Conservation (phyloP, 30 jellyfish, hydroid and myxozoan genomes). For the Pelagia noctiluca region DNA sequence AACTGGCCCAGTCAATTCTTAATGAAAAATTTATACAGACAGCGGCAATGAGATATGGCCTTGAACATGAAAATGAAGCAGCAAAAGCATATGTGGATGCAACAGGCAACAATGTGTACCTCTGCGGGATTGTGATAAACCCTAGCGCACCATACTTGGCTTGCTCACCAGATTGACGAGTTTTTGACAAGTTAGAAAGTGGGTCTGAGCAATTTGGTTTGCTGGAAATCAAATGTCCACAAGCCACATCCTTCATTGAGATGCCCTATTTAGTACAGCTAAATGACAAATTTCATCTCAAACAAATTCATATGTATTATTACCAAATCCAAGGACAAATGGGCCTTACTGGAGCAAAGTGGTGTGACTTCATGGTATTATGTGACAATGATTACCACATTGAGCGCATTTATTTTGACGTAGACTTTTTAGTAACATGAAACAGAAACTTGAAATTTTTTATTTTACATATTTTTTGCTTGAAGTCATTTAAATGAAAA, state of each 20-base stretch:
- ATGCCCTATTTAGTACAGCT: neutral
- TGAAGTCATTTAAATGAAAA: neutral
- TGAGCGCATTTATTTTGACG: slow-evolving; percentile 26
- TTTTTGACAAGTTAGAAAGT: neutral
- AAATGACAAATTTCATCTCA: slow-evolving; percentile 8
- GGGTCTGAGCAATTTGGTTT: neutral
- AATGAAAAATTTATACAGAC: slow-evolving; percentile 13
- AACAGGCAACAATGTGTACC: slow-evolving; percentile 21
- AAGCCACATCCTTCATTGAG: neutral
- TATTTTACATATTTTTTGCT: slow-evolving; percentile 6
- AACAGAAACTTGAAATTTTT: neutral
- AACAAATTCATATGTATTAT: slow-evolving; percentile 6
- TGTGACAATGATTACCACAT: neutral
- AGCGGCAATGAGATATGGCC: slow-evolving; percentile 22
- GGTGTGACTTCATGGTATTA: slow-evolving; percentile 19
- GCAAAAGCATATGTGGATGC: slow-evolving; percentile 19
- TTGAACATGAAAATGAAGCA: slow-evolving; percentile 2
- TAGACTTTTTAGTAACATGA: neutral
- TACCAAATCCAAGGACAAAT: slow-evolving; percentile 5
- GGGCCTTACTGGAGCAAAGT: slow-evolving; percentile 5
- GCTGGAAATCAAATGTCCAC: slow-evolving; percentile 45
- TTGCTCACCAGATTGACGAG: slow-evolving; percentile 18
- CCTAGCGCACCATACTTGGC: slow-evolving; percentile 30
- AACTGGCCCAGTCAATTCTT: neutral
- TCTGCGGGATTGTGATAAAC: slow-evolving; percentile 13